These are phyloP conservation scores for Antheraea yamamai DNA, from an alignment of 2,888 invertebrate species.

Conservation along the genomic window DNA sequence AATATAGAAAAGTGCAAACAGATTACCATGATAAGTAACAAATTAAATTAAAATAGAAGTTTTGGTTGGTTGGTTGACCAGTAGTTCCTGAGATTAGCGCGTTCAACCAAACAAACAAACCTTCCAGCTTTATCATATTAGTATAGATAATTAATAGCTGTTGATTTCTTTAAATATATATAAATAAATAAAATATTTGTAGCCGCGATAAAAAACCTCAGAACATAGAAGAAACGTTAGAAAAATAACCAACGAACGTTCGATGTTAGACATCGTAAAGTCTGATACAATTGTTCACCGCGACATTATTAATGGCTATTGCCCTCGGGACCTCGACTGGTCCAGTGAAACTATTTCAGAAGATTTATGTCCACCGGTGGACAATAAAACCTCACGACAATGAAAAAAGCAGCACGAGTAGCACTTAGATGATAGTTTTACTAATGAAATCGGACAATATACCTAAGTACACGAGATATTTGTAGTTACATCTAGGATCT, in stretches of 20 bases:
- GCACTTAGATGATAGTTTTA: neutral
- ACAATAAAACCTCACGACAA: constrained; percentile 8
- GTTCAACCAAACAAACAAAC: too few species aligned
- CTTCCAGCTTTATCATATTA: too few species aligned
- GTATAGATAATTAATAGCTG: too few species aligned
- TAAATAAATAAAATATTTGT: neutral
- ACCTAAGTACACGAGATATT: neutral
- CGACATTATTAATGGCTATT: constrained; percentile 1
- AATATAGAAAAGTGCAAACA: too few species aligned
- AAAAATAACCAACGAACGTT: neutral
- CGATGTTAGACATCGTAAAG: neutral
- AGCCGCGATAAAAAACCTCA: neutral
- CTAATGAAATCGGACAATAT: neutral
- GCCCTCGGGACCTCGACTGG: neutral
- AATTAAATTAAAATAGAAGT: too few species aligned
- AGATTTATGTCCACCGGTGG: constrained; percentile 1
- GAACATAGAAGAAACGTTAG: neutral
- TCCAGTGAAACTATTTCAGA: neutral
- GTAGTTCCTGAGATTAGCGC: too few species aligned
- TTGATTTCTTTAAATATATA: too few species aligned
- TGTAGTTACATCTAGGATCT: neutral
- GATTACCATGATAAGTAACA: too few species aligned
- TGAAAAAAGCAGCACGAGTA: neutral
- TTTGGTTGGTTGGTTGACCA: too few species aligned
- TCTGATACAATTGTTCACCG: neutral